These are phyloP conservation scores for Cisticola juncidis DNA, from an alignment of 2,113 vertebrate species.

Conservation along the genomic window DNA sequence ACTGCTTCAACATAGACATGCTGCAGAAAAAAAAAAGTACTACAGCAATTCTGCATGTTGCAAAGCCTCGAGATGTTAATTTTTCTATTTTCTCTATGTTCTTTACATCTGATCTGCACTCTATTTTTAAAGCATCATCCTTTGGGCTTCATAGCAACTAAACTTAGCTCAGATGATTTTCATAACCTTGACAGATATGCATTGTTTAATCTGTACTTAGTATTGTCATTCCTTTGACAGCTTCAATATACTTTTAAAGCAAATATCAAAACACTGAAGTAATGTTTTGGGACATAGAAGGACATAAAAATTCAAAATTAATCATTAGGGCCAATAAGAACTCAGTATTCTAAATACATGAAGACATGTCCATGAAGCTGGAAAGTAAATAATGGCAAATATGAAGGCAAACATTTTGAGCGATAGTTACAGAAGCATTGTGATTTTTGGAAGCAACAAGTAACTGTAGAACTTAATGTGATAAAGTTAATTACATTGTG, in stretches of 20 bases:
- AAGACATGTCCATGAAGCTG: neutral
- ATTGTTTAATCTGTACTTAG: neutral
- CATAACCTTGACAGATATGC: neutral
- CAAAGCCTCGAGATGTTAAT: neutral
- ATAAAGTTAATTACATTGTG: neutral
- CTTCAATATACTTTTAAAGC: slow-evolving; percentile 25
- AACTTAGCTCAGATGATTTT: slow-evolving; percentile 35
- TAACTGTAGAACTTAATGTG: neutral
- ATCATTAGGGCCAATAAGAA: slow-evolving; percentile 1
- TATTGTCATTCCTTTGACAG: slow-evolving; percentile 29
- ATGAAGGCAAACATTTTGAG: slow-evolving; percentile 45
- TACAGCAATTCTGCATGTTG: neutral
- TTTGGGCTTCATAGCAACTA: slow-evolving; percentile 3
- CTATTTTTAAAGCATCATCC: slow-evolving; percentile 20
- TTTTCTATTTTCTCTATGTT: neutral
- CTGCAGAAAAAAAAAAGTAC: neutral
- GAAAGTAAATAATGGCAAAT: slow-evolving; percentile 20
- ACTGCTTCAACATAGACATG: neutral
- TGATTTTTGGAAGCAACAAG: neutral
- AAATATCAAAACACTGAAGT: neutral
- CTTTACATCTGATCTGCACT: neutral
- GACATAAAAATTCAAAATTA: slow-evolving; percentile 42
- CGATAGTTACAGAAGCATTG: neutral
- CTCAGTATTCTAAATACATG: neutral
- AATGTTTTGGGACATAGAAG: neutral